Base-by-base conservation (phyloP, 1,140 invertebrate genomes). In the Lepidostoma basale region DNA sequence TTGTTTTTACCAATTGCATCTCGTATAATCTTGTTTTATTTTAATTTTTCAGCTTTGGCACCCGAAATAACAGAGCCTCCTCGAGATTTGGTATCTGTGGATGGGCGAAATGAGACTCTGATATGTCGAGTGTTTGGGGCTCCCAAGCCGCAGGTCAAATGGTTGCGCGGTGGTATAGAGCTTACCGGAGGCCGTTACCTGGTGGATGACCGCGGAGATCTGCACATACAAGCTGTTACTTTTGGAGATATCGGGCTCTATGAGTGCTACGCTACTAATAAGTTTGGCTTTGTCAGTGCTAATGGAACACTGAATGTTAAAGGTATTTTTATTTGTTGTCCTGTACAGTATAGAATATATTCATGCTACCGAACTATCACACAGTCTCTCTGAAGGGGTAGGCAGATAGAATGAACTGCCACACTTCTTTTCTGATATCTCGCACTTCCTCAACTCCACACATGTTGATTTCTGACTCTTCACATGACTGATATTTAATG, bases 101-200 rank as follows among this genome's bases (percentile, higher is more conserved):
- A 96, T 76, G 92, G 93, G 0, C 88, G 88, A 44, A 88, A 88
- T 39, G 88, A 96, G 0, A 92, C 87, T 56, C 80, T 99, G 74
- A 93, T 88, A 9, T 99, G 98, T 81, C 87, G 90, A 45, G 95
- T 98, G n/a, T 95, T 96, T 81, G 97, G 96, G 20, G 96, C 97
- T 0, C 97, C 97, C 1, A 93, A 93, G 76, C 96, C 97, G 0
- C 85, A 89, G 67, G 91, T 99, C n/a, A 94, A 94, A 76, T 99
- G 97, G 97, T 87, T 92, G 67, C 88, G 89, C 65, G 91, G 92
- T 73, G 88, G 88, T 16, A 85, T 88, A 74, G 92, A 92, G 78
- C 79, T 96, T 45, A 97, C 92, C 59, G 95, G 95, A 1, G 95
- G 92, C 12, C 86, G 90, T 26, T 96, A 90, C 80, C 85, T 83